Conservation (phyloP, 1,140 invertebrate species). For the Cyphomyrmex costatus region DNA sequence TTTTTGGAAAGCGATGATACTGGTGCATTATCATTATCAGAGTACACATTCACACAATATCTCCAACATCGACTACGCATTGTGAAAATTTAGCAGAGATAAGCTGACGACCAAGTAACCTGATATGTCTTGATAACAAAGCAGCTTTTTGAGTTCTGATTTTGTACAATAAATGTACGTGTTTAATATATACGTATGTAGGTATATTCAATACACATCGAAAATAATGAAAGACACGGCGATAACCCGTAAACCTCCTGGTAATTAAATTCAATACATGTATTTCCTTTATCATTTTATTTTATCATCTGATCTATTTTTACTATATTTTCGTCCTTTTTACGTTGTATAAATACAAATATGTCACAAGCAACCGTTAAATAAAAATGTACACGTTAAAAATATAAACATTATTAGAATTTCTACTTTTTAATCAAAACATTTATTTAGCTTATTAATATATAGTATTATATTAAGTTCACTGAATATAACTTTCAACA, state of each 20-base stretch:
- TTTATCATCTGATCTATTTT: background rate
- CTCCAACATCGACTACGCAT: background rate
- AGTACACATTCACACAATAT: background rate
- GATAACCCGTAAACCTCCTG: too few species aligned
- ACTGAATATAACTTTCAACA: too few species aligned
- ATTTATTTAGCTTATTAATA: too few species aligned
- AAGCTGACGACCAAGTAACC: slow-evolving; percentile 16
- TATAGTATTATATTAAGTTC: too few species aligned
- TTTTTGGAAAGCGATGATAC: slow-evolving; percentile 29
- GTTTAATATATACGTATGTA: background rate
- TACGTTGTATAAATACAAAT: background rate
- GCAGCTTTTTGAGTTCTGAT: background rate
- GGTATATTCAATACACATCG: too few species aligned
- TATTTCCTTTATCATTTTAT: background rate
- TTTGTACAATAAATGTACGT: background rate
- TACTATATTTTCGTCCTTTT: background rate
- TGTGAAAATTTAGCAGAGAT: slow-evolving; percentile 25
- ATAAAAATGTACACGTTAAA: background rate
- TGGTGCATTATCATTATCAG: slow-evolving; percentile 23
- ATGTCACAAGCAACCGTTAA: too few species aligned
- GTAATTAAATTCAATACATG: too few species aligned
- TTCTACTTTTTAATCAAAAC: too few species aligned
- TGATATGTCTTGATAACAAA: slow-evolving; percentile 2
- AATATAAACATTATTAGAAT: background rate
- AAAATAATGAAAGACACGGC: too few species aligned